These are phyloP conservation scores for Pollicipes pollicipes DNA, from an alignment of 1,140 invertebrate species.

Conservation along the genomic window DNA sequence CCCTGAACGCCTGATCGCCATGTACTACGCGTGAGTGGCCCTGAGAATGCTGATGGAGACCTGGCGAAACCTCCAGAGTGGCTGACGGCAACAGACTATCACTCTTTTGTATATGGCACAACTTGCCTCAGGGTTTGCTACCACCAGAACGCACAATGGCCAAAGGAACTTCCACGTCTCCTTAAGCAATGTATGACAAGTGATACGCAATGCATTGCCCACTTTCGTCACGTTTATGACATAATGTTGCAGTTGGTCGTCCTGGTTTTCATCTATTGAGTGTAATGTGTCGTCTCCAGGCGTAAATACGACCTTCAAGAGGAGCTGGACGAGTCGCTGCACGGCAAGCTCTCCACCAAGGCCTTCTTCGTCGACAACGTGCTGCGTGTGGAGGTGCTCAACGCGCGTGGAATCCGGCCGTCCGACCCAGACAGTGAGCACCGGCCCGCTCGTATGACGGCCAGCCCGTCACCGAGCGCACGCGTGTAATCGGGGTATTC, in stretches of 20 bases:
- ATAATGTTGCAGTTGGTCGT: too few relatives aligned
- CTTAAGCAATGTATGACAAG: too few relatives aligned
- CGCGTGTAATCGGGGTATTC: background rate
- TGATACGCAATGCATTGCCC: too few relatives aligned
- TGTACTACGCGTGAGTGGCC: background rate
- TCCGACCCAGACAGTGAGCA: conserved; percentile 1
- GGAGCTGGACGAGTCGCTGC: background rate
- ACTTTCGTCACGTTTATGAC: too few relatives aligned
- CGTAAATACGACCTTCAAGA: background rate
- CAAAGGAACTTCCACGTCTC: too few relatives aligned
- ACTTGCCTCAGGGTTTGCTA: too few relatives aligned
- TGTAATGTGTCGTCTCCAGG: background rate
- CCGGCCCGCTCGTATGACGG: too few relatives aligned
- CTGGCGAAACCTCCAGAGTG: too few relatives aligned
- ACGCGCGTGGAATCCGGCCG: background rate
- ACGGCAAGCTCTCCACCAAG: background rate
- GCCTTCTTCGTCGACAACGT: conserved; percentile 1
- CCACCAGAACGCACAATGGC: too few relatives aligned
- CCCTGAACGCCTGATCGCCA: background rate
- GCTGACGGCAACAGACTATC: too few relatives aligned
- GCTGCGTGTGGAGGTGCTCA: background rate
- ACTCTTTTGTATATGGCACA: too few relatives aligned
- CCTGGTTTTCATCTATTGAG: conserved; percentile 12
- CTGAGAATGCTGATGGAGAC: too few relatives aligned
- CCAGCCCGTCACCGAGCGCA: background rate